Conservation (phyloP, 1,140 invertebrate species). For the Chymomyza costata region DNA sequence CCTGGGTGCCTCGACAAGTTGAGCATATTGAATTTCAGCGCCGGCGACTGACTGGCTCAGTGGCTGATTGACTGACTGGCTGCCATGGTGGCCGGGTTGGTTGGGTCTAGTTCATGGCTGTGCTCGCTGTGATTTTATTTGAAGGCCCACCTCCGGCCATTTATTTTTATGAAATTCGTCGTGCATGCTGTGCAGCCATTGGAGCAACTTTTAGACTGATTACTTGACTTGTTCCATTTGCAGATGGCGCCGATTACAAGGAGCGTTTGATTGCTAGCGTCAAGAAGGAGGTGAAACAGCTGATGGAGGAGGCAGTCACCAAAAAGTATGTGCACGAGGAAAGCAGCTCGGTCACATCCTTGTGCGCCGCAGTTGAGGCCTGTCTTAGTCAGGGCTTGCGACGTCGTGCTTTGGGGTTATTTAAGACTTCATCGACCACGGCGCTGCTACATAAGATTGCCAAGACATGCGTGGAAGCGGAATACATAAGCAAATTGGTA, state of each 20-base stretch:
- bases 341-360: conserved; percentile 89
- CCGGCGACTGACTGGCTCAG: conserved; percentile 7
- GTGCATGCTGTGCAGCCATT: no score
- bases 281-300: conserved; percentile 92
- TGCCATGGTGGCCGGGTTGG: neutral
- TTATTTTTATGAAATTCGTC: conserved; percentile 17
- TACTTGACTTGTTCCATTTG: conserved; percentile 22
- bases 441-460: conserved; percentile 93
- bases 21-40: conserved; percentile 55
- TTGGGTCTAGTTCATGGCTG: conserved; percentile 6
- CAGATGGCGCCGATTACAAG: conserved; percentile 78
- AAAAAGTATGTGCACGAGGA: conserved; percentile 95
- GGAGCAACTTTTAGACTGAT: neutral
- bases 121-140: conserved; percentile 49
- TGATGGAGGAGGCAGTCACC: conserved; percentile 96
- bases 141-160: conserved; percentile 43
- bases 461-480: conserved; percentile 83
- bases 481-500: conserved; percentile 85
- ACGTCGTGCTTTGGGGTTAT: conserved; percentile 83
- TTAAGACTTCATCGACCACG: conserved; percentile 93
- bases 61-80: neutral
- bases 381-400: conserved; percentile 91
- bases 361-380: conserved; percentile 91
- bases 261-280: conserved; percentile 86
- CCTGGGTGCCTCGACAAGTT: conserved; percentile 28